Evolutionary conservation across 2,888 invertebrate genomes (phyloP).

Genomic region (Drosophila infuscata): DNA sequence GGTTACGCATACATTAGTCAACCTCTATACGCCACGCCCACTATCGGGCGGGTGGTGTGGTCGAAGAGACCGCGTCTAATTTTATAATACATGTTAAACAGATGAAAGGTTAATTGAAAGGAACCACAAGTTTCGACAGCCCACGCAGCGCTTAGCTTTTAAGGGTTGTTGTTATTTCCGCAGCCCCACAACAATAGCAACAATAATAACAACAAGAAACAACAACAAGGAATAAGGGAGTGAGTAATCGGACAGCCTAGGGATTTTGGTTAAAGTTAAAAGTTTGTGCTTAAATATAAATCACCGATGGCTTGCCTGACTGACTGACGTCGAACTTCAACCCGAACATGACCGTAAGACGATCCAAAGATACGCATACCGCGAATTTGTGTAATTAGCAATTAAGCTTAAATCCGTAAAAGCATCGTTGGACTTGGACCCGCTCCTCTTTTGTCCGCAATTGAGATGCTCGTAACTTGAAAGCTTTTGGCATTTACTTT

Average conservation of each 20-base stretch:
- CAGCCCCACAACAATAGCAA: constrained; percentile 28
- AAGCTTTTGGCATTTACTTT: constrained; percentile 64
- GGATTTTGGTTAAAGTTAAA: constrained; percentile 78
- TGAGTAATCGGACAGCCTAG: constrained; percentile 38
- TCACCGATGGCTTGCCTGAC: constrained; percentile 65
- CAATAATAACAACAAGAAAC: constrained; percentile 34
- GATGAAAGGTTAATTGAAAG: constrained; percentile 80
- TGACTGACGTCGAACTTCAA: constrained; percentile 40
- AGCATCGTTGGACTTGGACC: constrained; percentile 32
- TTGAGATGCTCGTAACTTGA: constrained; percentile 44
- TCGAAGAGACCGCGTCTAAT: constrained; percentile 76
- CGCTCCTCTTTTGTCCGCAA: constrained; percentile 31
- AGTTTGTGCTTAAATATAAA: constrained; percentile 79
- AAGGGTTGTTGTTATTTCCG: constrained; percentile 59
- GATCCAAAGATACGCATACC: constrained; percentile 62
- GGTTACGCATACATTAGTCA: constrained; percentile 75
- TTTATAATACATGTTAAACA: constrained; percentile 80
- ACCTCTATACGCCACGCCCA: constrained; percentile 39
- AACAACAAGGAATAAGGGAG: constrained; percentile 25
- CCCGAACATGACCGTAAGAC: constrained; percentile 37
- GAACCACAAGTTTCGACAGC: constrained; percentile 77
- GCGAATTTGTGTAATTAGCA: constrained; percentile 79
- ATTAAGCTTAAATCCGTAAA: constrained; percentile 65
- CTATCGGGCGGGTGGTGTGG: constrained; percentile 38
- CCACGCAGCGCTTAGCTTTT: constrained; percentile 68